These are phyloP conservation scores for Arge pagana DNA, from an alignment of 2,888 invertebrate genomes.

Conservation along the genomic window DNA sequence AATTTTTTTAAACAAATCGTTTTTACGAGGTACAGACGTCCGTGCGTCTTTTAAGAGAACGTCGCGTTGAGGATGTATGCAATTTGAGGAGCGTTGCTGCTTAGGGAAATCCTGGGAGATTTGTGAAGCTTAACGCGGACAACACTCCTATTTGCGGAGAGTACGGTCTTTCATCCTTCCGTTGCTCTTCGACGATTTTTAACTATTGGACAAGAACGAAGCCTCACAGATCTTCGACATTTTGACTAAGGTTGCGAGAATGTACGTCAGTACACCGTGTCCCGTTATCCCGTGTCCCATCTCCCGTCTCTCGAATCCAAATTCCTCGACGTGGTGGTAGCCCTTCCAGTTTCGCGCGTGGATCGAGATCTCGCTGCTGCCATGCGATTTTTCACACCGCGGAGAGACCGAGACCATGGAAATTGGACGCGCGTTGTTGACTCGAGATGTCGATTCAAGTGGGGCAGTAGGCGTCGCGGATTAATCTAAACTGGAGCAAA, in stretches of 20 bases:
- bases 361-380: not conserved
- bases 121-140: constrained; percentile 20
- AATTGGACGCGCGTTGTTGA: no score
- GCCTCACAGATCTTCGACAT: constrained; percentile 11
- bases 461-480: no score
- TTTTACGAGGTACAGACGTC: constrained; percentile 37
- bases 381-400: not conserved
- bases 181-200: no score
- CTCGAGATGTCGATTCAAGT: no score
- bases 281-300: no score
- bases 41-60: constrained; percentile 35
- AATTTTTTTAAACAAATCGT: constrained; percentile 37
- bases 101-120: constrained; percentile 16
- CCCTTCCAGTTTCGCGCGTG: not conserved
- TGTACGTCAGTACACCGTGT: constrained; percentile 7
- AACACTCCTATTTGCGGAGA: no score
- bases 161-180: no score
- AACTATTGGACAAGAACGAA: not conserved
- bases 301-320: not conserved
- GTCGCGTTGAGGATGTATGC: constrained; percentile 30
- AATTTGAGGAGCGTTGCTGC: constrained; percentile 20
- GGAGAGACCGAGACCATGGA: not conserved
- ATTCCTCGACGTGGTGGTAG: not conserved
- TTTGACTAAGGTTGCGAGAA: constrained; percentile 13
- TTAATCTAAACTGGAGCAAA: no score